Evolutionary conservation across 2,113 vertebrate species (phyloP).

Genomic region (Leucopsar rothschildi): DNA sequence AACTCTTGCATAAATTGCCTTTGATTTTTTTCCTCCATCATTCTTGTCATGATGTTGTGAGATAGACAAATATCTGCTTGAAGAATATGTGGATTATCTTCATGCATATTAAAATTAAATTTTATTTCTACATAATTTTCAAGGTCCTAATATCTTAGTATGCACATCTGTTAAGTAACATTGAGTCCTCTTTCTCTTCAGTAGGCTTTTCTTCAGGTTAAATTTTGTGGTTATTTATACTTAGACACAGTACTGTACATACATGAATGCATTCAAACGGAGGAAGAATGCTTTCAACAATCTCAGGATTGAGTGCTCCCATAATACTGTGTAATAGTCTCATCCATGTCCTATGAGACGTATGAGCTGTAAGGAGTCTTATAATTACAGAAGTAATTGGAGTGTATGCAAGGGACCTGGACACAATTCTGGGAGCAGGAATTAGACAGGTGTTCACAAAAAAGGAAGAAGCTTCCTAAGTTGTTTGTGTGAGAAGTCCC

Average conservation of each 20-base stretch:
- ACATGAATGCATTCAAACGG: not conserved
- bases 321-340: not conserved
- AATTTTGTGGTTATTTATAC: not conserved
- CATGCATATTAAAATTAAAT: not conserved
- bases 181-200: not conserved
- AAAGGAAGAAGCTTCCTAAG: not conserved
- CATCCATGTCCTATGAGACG: not conserved
- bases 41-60: not conserved
- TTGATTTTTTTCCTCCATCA: not conserved
- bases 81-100: not conserved
- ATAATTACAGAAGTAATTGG: not conserved
- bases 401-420: not conserved
- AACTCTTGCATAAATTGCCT: not conserved
- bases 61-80: not conserved
- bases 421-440: not conserved
- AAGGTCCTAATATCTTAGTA: not conserved
- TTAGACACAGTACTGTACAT: not conserved
- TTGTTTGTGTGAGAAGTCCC: not conserved
- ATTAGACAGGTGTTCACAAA: not conserved
- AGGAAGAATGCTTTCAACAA: not conserved
- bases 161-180: not conserved
- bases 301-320: not conserved
- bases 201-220: not conserved
- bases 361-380: not conserved
- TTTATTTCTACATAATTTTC: not conserved